These are phyloP conservation scores for Leucoraja erinaceus DNA, from an alignment of 2,113 vertebrate species.

Conservation along the genomic window DNA sequence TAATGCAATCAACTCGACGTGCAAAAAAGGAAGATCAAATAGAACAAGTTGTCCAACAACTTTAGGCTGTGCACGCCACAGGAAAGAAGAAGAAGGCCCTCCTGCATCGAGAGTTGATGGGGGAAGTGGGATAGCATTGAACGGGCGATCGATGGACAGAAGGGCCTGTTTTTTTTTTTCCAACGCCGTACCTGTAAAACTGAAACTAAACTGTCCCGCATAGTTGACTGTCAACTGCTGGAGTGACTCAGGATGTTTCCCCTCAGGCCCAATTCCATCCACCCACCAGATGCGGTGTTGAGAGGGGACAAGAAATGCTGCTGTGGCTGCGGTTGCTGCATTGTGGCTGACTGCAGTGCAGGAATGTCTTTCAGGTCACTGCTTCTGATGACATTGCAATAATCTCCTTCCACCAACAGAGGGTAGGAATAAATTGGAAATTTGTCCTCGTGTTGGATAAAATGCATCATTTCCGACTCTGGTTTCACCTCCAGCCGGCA, in stretches of 20 bases:
- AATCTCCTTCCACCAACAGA: neutral
- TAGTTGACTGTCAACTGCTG: too few relatives aligned
- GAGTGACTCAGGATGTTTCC: too few relatives aligned
- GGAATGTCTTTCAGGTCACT: neutral
- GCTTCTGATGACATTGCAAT: slow-evolving; percentile 1
- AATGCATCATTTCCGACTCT: neutral
- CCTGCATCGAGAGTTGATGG: rapidly evolving
- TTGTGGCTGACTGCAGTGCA: neutral
- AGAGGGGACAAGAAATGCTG: too few relatives aligned
- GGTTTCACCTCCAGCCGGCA: neutral
- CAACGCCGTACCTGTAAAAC: too few relatives aligned
- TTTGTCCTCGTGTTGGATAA: neutral
- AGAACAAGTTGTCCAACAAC: rapidly evolving
- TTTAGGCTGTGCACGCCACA: rapidly evolving
- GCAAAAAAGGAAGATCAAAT: too few relatives aligned
- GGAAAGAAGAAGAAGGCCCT: rapidly evolving
- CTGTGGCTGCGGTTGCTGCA: neutral
- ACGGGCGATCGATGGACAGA: too few relatives aligned
- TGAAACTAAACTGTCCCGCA: too few relatives aligned
- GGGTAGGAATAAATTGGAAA: slow-evolving; percentile 2
- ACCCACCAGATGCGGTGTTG: neutral
- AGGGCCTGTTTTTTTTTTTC: too few relatives aligned
- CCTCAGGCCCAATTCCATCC: too few relatives aligned
- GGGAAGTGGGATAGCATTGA: too few relatives aligned
- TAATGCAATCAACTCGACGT: too few relatives aligned